These are phyloP conservation scores for Pachycephala philippinensis DNA, from an alignment of 2,113 vertebrate species.

Conservation along the genomic window DNA sequence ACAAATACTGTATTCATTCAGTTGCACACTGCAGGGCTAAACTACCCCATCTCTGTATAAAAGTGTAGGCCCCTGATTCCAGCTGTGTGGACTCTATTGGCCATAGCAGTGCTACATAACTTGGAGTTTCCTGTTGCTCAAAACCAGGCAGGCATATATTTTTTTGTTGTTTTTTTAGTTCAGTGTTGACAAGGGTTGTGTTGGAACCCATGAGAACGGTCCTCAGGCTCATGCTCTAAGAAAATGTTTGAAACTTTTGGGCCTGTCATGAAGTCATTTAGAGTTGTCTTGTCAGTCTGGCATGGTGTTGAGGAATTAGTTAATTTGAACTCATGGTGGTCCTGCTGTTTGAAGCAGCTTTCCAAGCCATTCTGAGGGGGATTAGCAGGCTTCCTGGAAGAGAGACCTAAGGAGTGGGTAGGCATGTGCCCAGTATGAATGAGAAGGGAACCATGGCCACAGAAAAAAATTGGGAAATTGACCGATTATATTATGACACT, in stretches of 20 bases:
- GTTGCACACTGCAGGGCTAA: neutral
- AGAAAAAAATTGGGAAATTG: neutral
- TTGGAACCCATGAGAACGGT: neutral
- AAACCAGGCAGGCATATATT: neutral
- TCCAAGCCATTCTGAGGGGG: neutral
- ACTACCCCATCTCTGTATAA: neutral
- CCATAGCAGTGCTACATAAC: neutral
- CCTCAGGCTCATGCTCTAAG: neutral
- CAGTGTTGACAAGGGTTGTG: neutral
- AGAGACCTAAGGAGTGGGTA: neutral
- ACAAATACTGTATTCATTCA: neutral
- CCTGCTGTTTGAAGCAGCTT: neutral
- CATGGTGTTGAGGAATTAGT: neutral
- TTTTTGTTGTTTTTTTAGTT: neutral
- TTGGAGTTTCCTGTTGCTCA: neutral
- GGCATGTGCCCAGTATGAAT: neutral
- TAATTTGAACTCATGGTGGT: neutral
- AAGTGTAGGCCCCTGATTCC: neutral
- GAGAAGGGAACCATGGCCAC: neutral
- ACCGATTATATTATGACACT: accelerated
- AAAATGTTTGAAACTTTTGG: neutral
- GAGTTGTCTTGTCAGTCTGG: neutral
- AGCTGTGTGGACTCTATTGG: neutral
- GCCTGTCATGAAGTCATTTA: neutral
- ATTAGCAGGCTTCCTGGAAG: neutral